Evolutionary conservation across 2,888 invertebrate species (phyloP), one percentile per base, ranked within the genome.

Genomic region (Tridacna gigas): DNA sequence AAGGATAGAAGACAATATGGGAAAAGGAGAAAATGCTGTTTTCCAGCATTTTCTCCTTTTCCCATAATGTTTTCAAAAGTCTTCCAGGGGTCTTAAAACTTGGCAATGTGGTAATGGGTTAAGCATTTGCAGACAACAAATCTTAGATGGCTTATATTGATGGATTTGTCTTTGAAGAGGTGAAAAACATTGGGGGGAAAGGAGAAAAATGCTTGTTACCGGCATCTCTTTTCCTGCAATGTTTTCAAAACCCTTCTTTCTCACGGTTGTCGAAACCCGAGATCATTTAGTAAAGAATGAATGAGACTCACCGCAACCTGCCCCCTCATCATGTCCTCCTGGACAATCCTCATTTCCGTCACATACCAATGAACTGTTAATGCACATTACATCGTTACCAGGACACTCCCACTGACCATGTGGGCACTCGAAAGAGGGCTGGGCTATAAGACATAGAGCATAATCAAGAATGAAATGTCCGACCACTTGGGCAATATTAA

Each of bases 331-430:
- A 28, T 94, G 96, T 0, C 98, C 98, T 93, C 98, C 98, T 0
- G 99, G 99, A 95, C 99, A 99, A 93, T 99, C 98, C 15, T 96
- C 95, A 60, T 96, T 97, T 9, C 96, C 97, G 94, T 99, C 91
- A 90, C 94, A 94, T 1, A 94, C 91, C 88, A 96, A 96, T 0
- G 97, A 97, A 20, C 97, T 95, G 92, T 98, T 98, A 71, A 99
- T 97, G 93, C 99, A 99, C 89, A 90, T 83, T 47, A 90, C 86
- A 9, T 85, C 88, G 48, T 89, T 87, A 11, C 94, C 97, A 0
- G 98, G 98, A 94, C 99, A 99, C 91, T 96, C 96, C 98, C 98
- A 99, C 92, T 98, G 96, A 1, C 92, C 92, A 75, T 84, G 75
- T 0, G 92, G 92, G 86, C 95, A 95, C 4, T 86, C 86, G 82